Evolutionary conservation across 2,113 vertebrate species (phyloP), one percentile per base, ranked within the genome.

Genomic region (Atrichornis clamosus): DNA sequence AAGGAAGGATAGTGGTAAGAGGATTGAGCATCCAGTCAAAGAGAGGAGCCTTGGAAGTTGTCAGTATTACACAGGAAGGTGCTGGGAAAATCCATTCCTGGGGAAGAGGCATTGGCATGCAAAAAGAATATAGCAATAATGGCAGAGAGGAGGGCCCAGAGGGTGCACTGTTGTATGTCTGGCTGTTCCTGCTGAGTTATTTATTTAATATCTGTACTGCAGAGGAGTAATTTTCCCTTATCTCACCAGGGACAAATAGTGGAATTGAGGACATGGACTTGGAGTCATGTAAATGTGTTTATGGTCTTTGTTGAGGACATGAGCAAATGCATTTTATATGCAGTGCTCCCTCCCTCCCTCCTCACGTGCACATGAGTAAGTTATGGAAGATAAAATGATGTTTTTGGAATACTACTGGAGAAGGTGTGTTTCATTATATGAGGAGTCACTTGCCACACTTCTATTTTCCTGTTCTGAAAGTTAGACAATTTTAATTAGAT

Each of bases 21-120:
- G 10, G 33, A 72, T 10, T 3, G 12, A 56, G 21, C 0, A 0
- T 70, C 27, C 30, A 47, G 33, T 11, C 47, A 28, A 65, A 65
- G 46, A 87, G 33, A 24, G n/a, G 12, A 41, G 33, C 50, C 28
- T 62, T 77, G 30, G 24, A 59, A n/a, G 7, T 70, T 87, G 14
- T 26, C 3, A 4, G 15, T 33, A 19, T 33, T 6, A 5, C 46
- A 15, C 41, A 59, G 46, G 33, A 52, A 39, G 44, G n/a, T 2
- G 0, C 33, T 41, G 41, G 15, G 33, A 17, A 49, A 28, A 26
- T 49, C 17, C 0, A 79, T 47, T 50, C 64, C 13, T 47, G 32
- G 21, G 68, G 44, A 62, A 26, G 22, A 47, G 22, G 22, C 4
- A 1, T 24, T 70, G 70, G 8, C 7, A 7, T 20, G 41, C 37